These are phyloP conservation scores for Pseudopodoces humilis DNA, from an alignment of 2,113 vertebrate genomes.

Conservation along the genomic window DNA sequence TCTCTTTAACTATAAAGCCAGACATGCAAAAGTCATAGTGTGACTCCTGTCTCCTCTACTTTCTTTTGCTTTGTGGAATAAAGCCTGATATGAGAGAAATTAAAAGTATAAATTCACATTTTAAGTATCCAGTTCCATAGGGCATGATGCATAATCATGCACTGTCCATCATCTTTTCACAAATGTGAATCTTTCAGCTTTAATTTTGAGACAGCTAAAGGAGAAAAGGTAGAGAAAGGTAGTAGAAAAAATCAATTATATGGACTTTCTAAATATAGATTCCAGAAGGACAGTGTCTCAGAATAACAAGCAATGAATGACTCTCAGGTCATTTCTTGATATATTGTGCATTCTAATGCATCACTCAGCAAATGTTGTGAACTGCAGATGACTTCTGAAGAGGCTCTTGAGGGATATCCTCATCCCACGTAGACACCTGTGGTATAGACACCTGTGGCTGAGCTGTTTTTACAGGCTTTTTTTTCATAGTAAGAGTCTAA, in stretches of 20 bases:
- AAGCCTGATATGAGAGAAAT: neutral
- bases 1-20: neutral
- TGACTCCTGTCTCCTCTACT: neutral
- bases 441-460: neutral
- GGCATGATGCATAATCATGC: neutral
- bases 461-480: neutral
- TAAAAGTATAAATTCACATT: neutral
- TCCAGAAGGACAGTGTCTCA: neutral
- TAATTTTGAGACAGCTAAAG: neutral
- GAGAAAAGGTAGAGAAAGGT: neutral
- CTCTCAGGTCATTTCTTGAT: neutral
- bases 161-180: neutral
- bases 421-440: neutral
- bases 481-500: neutral
- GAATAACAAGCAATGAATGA: neutral
- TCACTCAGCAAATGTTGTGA: neutral
- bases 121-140: neutral
- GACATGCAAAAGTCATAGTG: neutral
- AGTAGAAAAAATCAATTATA: neutral
- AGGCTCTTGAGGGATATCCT: neutral
- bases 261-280: neutral
- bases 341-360: neutral
- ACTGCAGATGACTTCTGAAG: neutral
- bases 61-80: neutral
- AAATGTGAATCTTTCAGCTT: neutral